Evolutionary conservation across 1,140 invertebrate genomes (phyloP), one percentile per base, ranked within the genome.

Genomic region (Helicoverpa zea): DNA sequence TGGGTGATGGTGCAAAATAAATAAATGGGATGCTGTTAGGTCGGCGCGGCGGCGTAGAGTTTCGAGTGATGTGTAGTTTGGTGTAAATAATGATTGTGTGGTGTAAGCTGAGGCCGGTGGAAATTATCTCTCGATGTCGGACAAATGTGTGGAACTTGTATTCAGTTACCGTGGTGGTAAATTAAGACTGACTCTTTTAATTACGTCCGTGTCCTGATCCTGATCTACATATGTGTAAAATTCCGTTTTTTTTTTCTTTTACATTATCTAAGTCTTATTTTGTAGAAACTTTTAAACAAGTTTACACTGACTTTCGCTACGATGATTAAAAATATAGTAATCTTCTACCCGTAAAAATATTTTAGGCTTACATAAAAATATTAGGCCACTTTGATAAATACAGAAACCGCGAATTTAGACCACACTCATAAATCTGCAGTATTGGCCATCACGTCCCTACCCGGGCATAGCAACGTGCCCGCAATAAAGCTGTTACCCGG

Each of bases 11-110:
- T 54, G 61, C 43, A 49, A 43, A 49, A 18, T 11, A 75, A 10
- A 66, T 49, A 76, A 77, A 85, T 82, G 63, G 49, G 76, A 77
- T 73, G 76, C 13, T 61, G 47, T n/a, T 9, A 56, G 49, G 29
- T 14, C 59, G 64, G 81, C 29, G 80, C 84, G 70, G 56, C 59
- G 64, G 81, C 29, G 80, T 85, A 74, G 56, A 80, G 81, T 84
- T 87, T 66, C 83, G 64, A 16, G 79, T 81, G 80, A 82, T 81
- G 86, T 87, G 86, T 86, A 85, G 86, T 89, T 87, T 87, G 83
- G 18, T 81, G 84, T 82, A 86, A 89, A 84, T 89, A 89, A 88
- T 82, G 83, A 82, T 83, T 58, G 43, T 23, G 14, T 49, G 54
- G 18, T 59, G 54, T 63, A 75, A 75, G 73, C 58, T 47, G 73